Percentiles rank a stretch among this genome's conserved stretches.
Evolutionary conservation across 2,797 vertebrate species (phyloP).

Genomic region (Myiothlypis chrysogaster): DNA sequence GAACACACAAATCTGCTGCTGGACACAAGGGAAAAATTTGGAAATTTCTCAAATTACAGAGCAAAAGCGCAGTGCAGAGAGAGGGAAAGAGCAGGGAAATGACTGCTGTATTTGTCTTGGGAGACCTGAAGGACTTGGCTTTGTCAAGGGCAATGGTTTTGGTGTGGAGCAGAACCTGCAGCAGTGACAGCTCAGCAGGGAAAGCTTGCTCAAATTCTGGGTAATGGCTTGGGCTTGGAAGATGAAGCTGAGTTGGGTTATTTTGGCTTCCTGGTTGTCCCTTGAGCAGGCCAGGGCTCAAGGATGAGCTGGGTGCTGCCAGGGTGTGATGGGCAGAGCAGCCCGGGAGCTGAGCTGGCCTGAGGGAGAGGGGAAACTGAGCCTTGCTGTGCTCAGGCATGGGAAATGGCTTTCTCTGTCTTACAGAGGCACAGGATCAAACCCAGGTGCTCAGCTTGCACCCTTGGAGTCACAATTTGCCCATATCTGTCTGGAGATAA

Average conservation of each 20-base stretch:
- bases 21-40: neutral
- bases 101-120: fast-evolving
- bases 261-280: fast-evolving
- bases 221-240: neutral
- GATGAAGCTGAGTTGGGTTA: neutral
- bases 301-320: neutral
- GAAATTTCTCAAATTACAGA: neutral
- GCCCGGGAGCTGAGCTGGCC: neutral
- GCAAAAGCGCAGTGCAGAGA: neutral
- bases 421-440: neutral
- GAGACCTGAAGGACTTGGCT: neutral
- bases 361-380: fast-evolving
- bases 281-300: neutral
- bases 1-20: neutral
- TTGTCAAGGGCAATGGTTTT: neutral
- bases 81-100: neutral
- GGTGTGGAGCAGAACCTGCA: neutral
- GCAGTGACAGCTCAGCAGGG: neutral
- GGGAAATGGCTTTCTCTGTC: fast-evolving
- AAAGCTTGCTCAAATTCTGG: fast-evolving
- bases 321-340: neutral
- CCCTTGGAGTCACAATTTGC: neutral
- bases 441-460: neutral
- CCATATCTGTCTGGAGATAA: neutral
- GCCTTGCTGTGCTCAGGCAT: neutral